A percentile compares a stretch with the other conserved stretches of the same genome.
Conservation (phyloP, 2,113 vertebrate genomes). For the Charadrius vociferus region DNA sequence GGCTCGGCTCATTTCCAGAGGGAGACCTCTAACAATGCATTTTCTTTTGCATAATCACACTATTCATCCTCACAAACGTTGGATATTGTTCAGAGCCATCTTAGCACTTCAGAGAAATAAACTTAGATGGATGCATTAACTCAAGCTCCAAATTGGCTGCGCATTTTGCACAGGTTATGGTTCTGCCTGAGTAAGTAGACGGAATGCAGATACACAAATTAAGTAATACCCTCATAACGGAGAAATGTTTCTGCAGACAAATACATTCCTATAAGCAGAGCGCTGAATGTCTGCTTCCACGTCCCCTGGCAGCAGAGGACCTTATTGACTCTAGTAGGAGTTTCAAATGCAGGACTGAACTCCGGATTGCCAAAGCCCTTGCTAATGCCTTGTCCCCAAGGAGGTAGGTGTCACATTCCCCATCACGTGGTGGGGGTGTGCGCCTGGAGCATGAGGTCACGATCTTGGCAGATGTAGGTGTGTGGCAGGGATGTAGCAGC, state of each 20-base stretch:
- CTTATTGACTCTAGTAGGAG: not conserved
- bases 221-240: fast-evolving
- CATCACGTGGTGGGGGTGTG: not conserved
- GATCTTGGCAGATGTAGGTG: not conserved
- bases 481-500: not conserved
- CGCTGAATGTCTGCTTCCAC: not conserved
- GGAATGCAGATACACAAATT: not conserved
- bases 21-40: not conserved
- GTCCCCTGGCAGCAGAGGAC: not conserved
- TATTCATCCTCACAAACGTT: not conserved
- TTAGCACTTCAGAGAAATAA: not conserved
- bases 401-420: not conserved
- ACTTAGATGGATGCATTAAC: not conserved
- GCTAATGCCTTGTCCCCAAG: not conserved
- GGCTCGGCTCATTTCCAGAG: not conserved
- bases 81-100: not conserved
- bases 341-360: not conserved
- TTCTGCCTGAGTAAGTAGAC: not conserved
- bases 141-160: not conserved
- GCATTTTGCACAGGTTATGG: not conserved
- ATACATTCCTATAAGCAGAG: not conserved
- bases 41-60: not conserved
- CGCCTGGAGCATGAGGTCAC: not conserved
- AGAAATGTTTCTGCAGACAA: not conserved
- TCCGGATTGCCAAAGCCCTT: not conserved